Percentiles rank a stretch among this genome's conserved stretches.
These are phyloP conservation scores for Mesoclemmys tuberculata DNA, from an alignment of 2,113 vertebrate genomes.

Conservation along the genomic window DNA sequence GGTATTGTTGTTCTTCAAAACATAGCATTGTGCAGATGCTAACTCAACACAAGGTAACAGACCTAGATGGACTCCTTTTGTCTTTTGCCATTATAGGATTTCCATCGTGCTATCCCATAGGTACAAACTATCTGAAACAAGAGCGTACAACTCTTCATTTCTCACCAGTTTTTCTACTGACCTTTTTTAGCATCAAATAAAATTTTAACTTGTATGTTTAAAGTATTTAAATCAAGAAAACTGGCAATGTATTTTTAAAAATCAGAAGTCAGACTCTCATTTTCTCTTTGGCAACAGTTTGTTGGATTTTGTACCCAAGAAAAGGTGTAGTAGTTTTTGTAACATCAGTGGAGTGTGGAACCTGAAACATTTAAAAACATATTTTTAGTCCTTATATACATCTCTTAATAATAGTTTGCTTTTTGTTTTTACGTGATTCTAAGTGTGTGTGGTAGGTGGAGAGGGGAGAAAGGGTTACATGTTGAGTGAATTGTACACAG, in stretches of 20 bases:
- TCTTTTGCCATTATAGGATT: background rate
- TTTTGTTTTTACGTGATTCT: conserved; percentile 1
- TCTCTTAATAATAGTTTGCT: background rate
- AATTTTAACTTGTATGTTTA: background rate
- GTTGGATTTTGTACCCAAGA: background rate
- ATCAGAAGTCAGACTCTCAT: background rate
- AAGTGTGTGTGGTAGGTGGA: background rate
- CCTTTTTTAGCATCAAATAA: background rate
- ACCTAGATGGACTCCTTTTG: background rate
- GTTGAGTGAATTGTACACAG: background rate
- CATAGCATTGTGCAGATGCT: background rate
- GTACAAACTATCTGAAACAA: background rate
- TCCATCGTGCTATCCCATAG: background rate
- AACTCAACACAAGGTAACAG: background rate
- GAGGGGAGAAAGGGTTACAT: background rate
- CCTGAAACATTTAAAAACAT: background rate
- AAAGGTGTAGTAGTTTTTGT: background rate
- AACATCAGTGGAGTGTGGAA: background rate
- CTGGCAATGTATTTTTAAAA: background rate
- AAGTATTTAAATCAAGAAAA: background rate
- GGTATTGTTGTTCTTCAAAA: background rate
- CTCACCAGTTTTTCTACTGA: background rate
- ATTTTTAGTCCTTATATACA: background rate
- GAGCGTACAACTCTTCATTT: background rate
- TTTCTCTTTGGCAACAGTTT: background rate